phyloP scores from a whole-genome alignment of 2,797 vertebrate species.

The Smutsia temminckii region DNA sequence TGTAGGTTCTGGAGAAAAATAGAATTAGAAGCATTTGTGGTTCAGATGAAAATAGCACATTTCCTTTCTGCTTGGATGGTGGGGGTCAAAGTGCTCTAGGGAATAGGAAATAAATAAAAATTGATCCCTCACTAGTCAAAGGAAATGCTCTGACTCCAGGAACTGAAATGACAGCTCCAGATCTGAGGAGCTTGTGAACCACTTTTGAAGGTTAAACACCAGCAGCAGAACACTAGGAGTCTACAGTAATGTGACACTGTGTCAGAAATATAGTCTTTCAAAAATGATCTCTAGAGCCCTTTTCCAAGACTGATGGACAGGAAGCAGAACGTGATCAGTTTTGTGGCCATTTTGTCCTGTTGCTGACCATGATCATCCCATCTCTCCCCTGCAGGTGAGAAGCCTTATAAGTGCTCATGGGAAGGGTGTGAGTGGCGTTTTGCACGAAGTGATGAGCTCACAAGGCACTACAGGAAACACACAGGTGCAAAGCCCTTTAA shows the following conservation, averaged over 20 bases:
- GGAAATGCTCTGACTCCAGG: slow-evolving; percentile 63
- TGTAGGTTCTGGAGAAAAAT: slow-evolving; percentile 71
- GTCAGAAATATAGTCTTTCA: neutral
- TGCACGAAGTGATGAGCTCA: slow-evolving; percentile 98
- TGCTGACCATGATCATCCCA: slow-evolving; percentile 70
- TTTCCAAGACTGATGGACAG: neutral
- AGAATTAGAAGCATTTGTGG: slow-evolving; percentile 73
- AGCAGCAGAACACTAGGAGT: neutral
- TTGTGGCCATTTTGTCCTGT: neutral
- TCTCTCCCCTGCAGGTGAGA: slow-evolving; percentile 93
- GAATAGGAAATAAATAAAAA: slow-evolving; percentile 77
- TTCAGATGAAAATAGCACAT: slow-evolving; percentile 79
- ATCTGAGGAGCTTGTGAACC: slow-evolving; percentile 39
- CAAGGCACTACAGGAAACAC: slow-evolving; percentile 99
- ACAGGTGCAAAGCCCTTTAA: slow-evolving; percentile 99
- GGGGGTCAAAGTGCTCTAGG: slow-evolving; percentile 62
- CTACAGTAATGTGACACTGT: neutral
- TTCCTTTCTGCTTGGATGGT: slow-evolving; percentile 70
- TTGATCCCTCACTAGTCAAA: slow-evolving; percentile 63
- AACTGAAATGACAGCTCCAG: slow-evolving; percentile 49
- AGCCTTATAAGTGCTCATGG: slow-evolving; percentile 99
- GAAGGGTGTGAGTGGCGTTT: slow-evolving; percentile 99
- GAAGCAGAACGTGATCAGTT: too few species aligned
- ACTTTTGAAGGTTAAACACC: slow-evolving; percentile 57
- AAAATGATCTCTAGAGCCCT: neutral